A percentile compares a stretch with the other conserved stretches of the same genome.
Evolutionary conservation across 2,113 vertebrate species (phyloP).

Genomic region (Neomonachus schauinslandi): DNA sequence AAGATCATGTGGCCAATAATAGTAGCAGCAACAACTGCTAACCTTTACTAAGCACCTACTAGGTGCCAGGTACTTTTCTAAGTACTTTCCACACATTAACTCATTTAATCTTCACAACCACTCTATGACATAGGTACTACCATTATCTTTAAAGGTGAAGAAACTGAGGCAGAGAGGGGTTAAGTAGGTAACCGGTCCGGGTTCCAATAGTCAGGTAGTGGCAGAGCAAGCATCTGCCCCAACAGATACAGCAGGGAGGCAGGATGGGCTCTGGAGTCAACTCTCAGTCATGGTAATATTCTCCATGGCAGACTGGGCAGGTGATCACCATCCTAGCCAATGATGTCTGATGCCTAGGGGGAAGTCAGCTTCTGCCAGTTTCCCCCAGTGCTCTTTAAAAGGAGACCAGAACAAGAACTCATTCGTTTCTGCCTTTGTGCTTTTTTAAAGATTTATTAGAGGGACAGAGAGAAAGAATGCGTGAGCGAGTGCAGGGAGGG

Average conservation of each 20-base stretch:
- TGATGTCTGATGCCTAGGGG: not conserved
- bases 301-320: not conserved
- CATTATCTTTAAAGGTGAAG: not conserved
- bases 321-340: not conserved
- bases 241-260: not conserved
- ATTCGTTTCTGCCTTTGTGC: not conserved
- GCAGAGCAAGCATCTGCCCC: not conserved
- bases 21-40: not conserved
- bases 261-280: not conserved
- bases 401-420: not conserved
- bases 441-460: too few relatives aligned
- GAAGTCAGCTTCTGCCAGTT: not conserved
- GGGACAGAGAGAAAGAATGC: too few relatives aligned
- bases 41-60: not conserved
- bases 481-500: too few relatives aligned
- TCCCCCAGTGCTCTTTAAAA: not conserved
- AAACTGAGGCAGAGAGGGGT: not conserved
- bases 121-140: not conserved
- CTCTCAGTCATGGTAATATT: not conserved
- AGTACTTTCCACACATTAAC: not conserved
- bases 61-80: not conserved
- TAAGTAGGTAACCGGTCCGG: not conserved
- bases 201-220: not conserved
- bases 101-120: not conserved
- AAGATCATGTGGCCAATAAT: not conserved